These are phyloP conservation scores for Neogale vison DNA, from an alignment of 2,113 vertebrate genomes.

Conservation along the genomic window DNA sequence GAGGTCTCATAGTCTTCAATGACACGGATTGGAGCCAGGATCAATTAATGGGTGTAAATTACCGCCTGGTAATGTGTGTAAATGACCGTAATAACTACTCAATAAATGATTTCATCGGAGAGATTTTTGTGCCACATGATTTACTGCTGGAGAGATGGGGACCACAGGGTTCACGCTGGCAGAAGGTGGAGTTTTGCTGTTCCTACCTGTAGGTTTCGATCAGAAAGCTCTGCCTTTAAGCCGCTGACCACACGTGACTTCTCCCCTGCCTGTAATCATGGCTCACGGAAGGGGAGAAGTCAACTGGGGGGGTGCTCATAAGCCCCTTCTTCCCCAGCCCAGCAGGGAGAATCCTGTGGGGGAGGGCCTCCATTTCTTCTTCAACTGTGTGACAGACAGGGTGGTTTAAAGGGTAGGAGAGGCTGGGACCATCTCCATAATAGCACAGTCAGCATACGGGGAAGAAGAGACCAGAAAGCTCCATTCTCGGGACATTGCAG, in stretches of 20 bases:
- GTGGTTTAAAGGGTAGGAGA: not conserved
- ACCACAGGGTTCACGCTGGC: not conserved
- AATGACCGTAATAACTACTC: not conserved
- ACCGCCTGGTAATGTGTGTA: not conserved
- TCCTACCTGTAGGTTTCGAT: not conserved
- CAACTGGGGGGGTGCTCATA: not conserved
- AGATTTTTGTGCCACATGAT: not conserved
- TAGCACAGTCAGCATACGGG: not conserved
- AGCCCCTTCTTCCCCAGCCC: not conserved
- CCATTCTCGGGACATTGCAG: not conserved
- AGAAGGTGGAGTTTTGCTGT: not conserved
- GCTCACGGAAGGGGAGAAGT: not conserved
- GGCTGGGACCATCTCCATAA: not conserved
- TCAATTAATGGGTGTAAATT: not conserved
- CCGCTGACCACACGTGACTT: not conserved
- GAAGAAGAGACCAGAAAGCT: not conserved
- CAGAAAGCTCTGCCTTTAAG: not conserved
- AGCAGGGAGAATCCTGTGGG: not conserved
- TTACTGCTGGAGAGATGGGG: not conserved
- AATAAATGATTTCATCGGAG: not conserved
- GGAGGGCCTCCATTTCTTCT: not conserved
- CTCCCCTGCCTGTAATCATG: not conserved
- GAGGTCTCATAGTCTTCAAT: not conserved
- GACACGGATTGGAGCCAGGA: not conserved
- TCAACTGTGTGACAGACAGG: not conserved